phyloP scores from a whole-genome alignment of 1,140 invertebrate genomes.

The Bombus vancouverensis region DNA sequence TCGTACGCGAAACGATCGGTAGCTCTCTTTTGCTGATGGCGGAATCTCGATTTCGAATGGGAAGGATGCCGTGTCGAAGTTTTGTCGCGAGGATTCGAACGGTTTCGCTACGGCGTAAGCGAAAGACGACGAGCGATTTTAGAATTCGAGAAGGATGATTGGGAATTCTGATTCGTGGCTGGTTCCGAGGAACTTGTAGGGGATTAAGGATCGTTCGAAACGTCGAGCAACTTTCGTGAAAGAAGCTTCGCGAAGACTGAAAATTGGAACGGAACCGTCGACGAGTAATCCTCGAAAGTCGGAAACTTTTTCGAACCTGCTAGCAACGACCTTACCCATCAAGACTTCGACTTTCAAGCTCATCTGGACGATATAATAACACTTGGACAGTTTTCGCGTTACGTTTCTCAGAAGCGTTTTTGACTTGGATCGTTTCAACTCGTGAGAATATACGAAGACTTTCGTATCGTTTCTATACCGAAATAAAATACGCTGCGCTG shows the following conservation, averaged over 20 bases:
- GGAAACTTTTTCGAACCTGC: background rate
- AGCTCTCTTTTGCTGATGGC: background rate
- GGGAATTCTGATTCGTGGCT: slow-evolving; percentile 30
- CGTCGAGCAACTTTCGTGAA: slow-evolving; percentile 15
- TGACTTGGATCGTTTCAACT: background rate
- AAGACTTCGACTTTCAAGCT: background rate
- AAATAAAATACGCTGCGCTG: too few relatives aligned
- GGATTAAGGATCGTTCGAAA: slow-evolving; percentile 29
- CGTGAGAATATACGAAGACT: too few relatives aligned
- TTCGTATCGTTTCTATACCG: too few relatives aligned
- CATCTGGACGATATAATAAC: background rate
- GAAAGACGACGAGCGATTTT: background rate
- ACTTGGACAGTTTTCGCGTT: background rate
- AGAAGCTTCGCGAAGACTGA: slow-evolving; percentile 7
- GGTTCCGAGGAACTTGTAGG: background rate
- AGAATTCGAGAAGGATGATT: slow-evolving; percentile 10
- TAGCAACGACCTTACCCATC: background rate
- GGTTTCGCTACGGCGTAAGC: background rate
- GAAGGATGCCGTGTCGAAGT: background rate
- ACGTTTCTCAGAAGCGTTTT: background rate
- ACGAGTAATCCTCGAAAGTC: slow-evolving; percentile 20
- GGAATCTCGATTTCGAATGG: background rate
- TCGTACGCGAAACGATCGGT: background rate
- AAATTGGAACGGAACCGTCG: slow-evolving; percentile 26
- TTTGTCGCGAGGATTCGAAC: background rate